Evolutionary conservation across 2,113 vertebrate genomes (phyloP).

Genomic region (Capra hircus): DNA sequence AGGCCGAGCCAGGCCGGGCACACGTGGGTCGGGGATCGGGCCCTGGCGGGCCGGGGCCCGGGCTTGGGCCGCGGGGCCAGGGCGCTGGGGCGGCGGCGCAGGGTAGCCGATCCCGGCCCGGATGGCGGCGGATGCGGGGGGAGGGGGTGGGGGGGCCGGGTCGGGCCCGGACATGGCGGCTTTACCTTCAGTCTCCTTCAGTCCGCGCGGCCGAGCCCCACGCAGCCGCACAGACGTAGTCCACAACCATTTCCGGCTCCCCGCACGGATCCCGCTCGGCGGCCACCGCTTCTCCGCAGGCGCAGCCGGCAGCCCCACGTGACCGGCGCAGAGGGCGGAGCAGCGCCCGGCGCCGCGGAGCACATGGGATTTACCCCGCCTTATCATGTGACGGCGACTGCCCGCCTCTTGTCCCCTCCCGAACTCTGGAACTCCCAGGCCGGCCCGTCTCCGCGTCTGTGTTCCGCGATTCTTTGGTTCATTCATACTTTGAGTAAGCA

Average conservation of each 20-base stretch:
- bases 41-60: slow-evolving; percentile 53
- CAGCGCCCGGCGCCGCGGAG: neutral
- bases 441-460: neutral
- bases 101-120: slow-evolving; percentile 57
- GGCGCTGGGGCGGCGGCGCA: slow-evolving; percentile 50
- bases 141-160: slow-evolving; percentile 67
- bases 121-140: slow-evolving; percentile 73
- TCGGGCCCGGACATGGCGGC: slow-evolving; percentile 75
- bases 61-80: slow-evolving; percentile 6
- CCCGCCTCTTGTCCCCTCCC: slow-evolving; percentile 45
- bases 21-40: slow-evolving; percentile 66
- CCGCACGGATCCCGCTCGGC: slow-evolving; percentile 82
- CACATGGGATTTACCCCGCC: slow-evolving; percentile 46
- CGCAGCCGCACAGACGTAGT: slow-evolving; percentile 86
- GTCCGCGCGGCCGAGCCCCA: slow-evolving; percentile 91
- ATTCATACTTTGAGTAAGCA: slow-evolving; percentile 47
- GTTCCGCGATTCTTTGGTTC: slow-evolving; percentile 43
- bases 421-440: slow-evolving; percentile 19
- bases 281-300: slow-evolving; percentile 76
- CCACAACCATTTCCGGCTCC: slow-evolving; percentile 88
- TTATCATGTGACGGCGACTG: slow-evolving; percentile 47
- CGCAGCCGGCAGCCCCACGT: slow-evolving; percentile 71
- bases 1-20: slow-evolving; percentile 45
- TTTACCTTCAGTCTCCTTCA: slow-evolving; percentile 90
- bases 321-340: slow-evolving; percentile 68